These are phyloP conservation scores for Corythucha ciliata DNA, from an alignment of 2,888 invertebrate genomes.

Conservation along the genomic window DNA sequence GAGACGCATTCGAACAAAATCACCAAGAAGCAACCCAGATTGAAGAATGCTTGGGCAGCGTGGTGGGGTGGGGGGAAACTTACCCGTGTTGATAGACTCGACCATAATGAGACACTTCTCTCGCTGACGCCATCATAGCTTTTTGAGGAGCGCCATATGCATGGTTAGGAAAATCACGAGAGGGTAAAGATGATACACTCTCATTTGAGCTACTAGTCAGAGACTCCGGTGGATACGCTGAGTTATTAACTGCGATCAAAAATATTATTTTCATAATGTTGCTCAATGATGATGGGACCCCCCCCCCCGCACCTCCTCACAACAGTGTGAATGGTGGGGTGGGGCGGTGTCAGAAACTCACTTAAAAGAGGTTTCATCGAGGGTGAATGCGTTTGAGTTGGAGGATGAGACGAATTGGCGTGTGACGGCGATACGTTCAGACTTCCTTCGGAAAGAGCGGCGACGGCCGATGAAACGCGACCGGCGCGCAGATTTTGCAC, in stretches of 20 bases:
- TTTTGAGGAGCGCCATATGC: conserved; percentile 27
- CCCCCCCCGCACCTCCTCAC: too few species aligned
- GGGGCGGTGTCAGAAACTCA: too few species aligned
- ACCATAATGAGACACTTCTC: conserved; percentile 16
- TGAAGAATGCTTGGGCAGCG: neutral
- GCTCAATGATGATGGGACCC: too few species aligned
- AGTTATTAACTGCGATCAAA: too few species aligned
- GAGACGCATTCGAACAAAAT: too few species aligned
- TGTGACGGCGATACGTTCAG: too few species aligned
- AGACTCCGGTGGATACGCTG: too few species aligned
- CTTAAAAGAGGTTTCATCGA: too few species aligned
- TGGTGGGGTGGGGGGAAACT: neutral
- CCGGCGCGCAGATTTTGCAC: conserved; percentile 5
- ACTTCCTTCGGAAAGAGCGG: conserved; percentile 44
- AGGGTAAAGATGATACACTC: conserved; percentile 65
- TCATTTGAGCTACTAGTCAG: conserved; percentile 78
- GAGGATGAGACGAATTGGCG: conserved; percentile 25
- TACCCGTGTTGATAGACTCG: conserved; percentile 19
- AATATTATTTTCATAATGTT: too few species aligned
- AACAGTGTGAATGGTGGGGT: too few species aligned
- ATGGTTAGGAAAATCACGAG: conserved; percentile 30
- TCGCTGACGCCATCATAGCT: conserved; percentile 16
- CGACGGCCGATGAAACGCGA: conserved; percentile 27
- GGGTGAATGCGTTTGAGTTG: conserved; percentile 26
- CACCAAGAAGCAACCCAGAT: neutral